These are phyloP conservation scores for Sterrhoptilus dennistouni DNA, from an alignment of 2,113 vertebrate species.

Conservation along the genomic window DNA sequence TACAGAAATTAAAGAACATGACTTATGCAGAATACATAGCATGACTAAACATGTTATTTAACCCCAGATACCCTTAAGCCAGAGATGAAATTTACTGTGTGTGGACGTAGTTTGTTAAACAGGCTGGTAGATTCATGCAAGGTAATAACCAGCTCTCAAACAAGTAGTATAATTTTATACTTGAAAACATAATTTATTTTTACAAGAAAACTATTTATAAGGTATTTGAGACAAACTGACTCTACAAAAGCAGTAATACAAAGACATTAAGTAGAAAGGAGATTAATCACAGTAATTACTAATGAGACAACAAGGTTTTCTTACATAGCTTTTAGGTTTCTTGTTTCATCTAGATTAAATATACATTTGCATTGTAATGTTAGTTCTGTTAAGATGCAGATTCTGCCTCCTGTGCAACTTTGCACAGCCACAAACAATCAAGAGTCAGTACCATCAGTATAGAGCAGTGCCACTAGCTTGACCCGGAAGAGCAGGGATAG, in stretches of 20 bases:
- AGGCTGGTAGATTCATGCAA: not conserved
- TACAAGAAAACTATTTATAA: not conserved
- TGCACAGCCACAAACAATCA: not conserved
- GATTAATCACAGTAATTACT: not conserved
- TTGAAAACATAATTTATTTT: not conserved
- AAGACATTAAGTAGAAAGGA: not conserved
- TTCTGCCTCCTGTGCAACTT: not conserved
- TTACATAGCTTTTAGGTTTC: not conserved
- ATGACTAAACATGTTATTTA: not conserved
- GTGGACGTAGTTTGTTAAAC: not conserved
- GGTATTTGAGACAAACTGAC: not conserved
- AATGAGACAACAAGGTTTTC: not conserved
- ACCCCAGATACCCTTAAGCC: not conserved
- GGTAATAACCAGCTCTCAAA: not conserved
- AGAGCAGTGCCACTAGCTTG: not conserved
- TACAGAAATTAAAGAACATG: not conserved
- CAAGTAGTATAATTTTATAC: not conserved
- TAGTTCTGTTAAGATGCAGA: not conserved
- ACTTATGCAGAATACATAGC: not conserved
- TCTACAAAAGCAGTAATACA: not conserved
- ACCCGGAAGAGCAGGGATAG: not conserved
- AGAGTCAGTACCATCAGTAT: not conserved
- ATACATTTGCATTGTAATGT: not conserved
- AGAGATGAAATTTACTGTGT: not conserved
- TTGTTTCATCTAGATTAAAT: not conserved